Evolutionary conservation across 2,888 invertebrate species (phyloP), one percentile per base, ranked within the genome.

Genomic region (Eupeodes luniger): DNA sequence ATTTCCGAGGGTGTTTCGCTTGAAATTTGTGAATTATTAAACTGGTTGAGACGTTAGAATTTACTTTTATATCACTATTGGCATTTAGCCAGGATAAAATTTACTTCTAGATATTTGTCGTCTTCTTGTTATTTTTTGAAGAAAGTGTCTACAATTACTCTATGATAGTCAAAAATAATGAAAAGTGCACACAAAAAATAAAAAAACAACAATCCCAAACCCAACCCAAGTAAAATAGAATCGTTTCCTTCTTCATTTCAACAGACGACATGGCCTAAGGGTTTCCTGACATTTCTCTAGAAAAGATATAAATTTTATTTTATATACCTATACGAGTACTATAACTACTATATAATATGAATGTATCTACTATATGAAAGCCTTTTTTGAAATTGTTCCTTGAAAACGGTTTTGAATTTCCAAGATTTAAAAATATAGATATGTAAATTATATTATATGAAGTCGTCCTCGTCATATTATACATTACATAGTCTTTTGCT

Each of bases 361-460:
- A 9, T 49, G 40, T 62, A 14, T 40, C 67, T 69, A 19, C 19
- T 19, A n/a, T 69, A 69, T 67, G 55, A 74, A 75, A 69, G 74
- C 11, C 47, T 44, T 74, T 81, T 84, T 27, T 27, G 27, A 80
- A 66, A 84, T 84, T 85, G 74, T 81, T 81, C 81, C 59, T 64
- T 14, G 40, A 64, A 79, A 80, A 67, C 59, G 12, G 14, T 75
- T 75, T 64, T 55, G 67, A 81, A 67, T 82, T 69, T 69, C 49
- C 6, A 27, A 36, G 86, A 79, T 72, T 83, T 49, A 53, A 84
- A 59, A 16, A 53, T 40, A 66, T 66, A 77, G 40, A 40, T 40
- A 40, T 40, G 40, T 40, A 40, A 40, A 40, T 40, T 84, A 90
- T 90, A 91, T 91, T 90, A 90, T 88, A 90, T 91, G 90, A 89